phyloP scores from a whole-genome alignment of 2,888 invertebrate genomes.

The Thera obeliscata region DNA sequence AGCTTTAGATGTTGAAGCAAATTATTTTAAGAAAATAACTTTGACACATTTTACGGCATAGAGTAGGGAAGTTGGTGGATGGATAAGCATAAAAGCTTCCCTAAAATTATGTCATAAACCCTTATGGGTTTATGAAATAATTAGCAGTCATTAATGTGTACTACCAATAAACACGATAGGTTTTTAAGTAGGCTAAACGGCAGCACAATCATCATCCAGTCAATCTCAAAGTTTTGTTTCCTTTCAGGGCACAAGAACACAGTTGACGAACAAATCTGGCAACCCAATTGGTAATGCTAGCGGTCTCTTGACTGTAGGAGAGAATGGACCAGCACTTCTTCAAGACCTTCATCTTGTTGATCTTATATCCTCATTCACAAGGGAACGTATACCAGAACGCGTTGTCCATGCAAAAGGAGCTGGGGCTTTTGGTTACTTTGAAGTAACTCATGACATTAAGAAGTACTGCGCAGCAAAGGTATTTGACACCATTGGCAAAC shows the following conservation, averaged over 20 bases:
- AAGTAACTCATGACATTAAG: slow-evolving; percentile 94
- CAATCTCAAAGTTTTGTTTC: neutral
- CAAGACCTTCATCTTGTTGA: slow-evolving; percentile 93
- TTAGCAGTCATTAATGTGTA: too few relatives aligned
- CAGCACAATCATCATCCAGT: neutral
- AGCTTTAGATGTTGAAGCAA: too few relatives aligned
- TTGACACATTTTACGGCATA: too few relatives aligned
- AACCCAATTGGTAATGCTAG: slow-evolving; percentile 91
- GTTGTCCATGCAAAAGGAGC: slow-evolving; percentile 98
- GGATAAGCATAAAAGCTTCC: too few relatives aligned
- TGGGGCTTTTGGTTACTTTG: slow-evolving; percentile 94
- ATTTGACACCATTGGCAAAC: slow-evolving; percentile 91
- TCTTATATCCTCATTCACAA: slow-evolving; percentile 92
- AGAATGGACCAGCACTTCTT: slow-evolving; percentile 92
- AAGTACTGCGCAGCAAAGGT: slow-evolving; percentile 91
- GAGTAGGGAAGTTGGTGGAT: too few relatives aligned
- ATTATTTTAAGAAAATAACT: too few relatives aligned
- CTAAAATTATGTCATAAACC: too few relatives aligned
- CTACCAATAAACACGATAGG: too few relatives aligned
- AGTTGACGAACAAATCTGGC: slow-evolving; percentile 92
- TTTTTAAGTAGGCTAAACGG: too few relatives aligned
- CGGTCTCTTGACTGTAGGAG: slow-evolving; percentile 92
- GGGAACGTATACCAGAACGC: slow-evolving; percentile 97
- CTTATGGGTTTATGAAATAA: too few relatives aligned
- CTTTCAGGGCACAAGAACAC: slow-evolving; percentile 46